These are phyloP conservation scores for Agrotis segetum DNA, from an alignment of 2,888 invertebrate genomes.

Conservation along the genomic window DNA sequence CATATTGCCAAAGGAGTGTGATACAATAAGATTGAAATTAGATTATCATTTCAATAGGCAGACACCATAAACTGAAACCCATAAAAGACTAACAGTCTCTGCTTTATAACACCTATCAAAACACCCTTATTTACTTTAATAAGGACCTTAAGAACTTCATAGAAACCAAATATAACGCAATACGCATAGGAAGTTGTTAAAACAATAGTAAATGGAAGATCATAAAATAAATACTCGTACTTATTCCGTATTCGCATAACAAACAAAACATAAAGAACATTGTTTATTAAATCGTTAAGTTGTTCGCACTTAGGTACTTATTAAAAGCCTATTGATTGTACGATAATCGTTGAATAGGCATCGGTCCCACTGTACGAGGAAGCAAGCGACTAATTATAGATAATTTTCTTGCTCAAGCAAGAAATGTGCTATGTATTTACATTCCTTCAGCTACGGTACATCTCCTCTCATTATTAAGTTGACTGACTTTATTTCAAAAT, in stretches of 20 bases:
- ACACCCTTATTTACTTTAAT: constrained; percentile 15
- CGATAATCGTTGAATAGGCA: constrained; percentile 22
- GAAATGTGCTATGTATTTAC: too few species aligned
- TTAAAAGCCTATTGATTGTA: constrained; percentile 35
- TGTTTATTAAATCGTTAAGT: constrained; percentile 52
- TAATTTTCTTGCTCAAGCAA: neutral
- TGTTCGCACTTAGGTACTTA: constrained; percentile 44
- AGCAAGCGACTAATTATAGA: too few species aligned
- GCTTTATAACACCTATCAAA: constrained; percentile 23
- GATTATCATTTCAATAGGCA: constrained; percentile 8
- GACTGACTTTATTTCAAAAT: too few species aligned
- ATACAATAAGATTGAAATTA: neutral
- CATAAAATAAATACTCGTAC: constrained; percentile 38
- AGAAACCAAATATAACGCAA: constrained; percentile 12
- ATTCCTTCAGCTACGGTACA: too few species aligned
- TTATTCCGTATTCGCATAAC: constrained; percentile 23
- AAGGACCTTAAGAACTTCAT: neutral
- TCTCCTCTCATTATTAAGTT: too few species aligned
- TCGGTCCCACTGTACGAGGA: neutral
- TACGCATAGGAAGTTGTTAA: constrained; percentile 29
- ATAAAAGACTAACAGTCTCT: neutral
- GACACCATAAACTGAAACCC: constrained; percentile 7
- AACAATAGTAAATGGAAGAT: constrained; percentile 28
- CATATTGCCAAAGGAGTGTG: neutral
- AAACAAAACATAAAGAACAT: constrained; percentile 37